A percentile compares a stretch with the other conserved stretches of the same genome.
Conservation (phyloP, 1,140 invertebrate genomes). For the Cotesia vestalis region DNA sequence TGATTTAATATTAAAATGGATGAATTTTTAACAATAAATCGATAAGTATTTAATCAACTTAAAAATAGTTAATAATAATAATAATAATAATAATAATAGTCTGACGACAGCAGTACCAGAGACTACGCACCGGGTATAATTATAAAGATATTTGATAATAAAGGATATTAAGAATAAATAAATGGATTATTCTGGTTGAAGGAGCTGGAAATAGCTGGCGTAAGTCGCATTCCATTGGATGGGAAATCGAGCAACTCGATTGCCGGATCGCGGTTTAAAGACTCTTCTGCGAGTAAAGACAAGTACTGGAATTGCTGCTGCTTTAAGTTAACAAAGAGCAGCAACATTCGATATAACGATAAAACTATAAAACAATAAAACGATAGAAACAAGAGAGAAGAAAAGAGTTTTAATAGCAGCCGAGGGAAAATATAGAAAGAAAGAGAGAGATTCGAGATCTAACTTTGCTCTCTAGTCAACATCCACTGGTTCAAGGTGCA, state of each 20-base stretch:
- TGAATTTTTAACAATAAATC: no score
- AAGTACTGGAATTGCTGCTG: no score
- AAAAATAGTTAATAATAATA: no score
- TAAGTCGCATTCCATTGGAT: conserved; percentile 11
- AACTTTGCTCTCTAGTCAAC: conserved; percentile 35
- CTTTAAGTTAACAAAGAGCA: conserved; percentile 8
- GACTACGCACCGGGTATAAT: no score
- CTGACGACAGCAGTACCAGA: no score
- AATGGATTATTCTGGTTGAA: background rate
- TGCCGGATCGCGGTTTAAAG: background rate
- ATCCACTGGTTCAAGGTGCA: conserved; percentile 51
- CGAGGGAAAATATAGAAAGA: background rate
- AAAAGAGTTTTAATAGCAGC: conserved; percentile 25
- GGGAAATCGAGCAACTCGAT: conserved; percentile 16
- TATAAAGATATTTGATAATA: no score
- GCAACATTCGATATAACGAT: background rate
- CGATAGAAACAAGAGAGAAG: background rate
- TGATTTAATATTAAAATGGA: no score
- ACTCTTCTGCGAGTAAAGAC: conserved; percentile 4
- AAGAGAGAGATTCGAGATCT: conserved; percentile 11
- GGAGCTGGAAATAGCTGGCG: background rate
- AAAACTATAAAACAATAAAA: no score
- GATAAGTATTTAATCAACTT: no score
- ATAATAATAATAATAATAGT: no score
- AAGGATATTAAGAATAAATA: background rate